Percentiles rank a stretch among this genome's conserved stretches.
Evolutionary conservation across 2,888 invertebrate genomes (phyloP).

Genomic region (Amorpha juglandis): DNA sequence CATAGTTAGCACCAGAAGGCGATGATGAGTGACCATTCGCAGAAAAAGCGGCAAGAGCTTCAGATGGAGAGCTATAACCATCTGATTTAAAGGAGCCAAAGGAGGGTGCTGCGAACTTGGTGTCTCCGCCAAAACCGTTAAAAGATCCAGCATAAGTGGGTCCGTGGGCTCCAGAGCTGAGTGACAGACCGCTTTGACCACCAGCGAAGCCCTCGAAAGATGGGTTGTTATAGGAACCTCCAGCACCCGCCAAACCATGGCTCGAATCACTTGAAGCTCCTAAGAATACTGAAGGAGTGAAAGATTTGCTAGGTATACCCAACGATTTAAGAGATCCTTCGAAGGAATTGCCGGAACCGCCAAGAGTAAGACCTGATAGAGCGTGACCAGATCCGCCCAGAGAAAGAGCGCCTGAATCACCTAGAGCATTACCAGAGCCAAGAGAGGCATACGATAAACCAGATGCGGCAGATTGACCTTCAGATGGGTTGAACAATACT

Average conservation of each 20-base stretch:
- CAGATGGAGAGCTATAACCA: slow-evolving; percentile 57
- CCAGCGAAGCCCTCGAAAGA: slow-evolving; percentile 55
- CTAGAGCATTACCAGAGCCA: slow-evolving; percentile 51
- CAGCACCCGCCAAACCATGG: slow-evolving; percentile 58
- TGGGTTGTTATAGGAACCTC: slow-evolving; percentile 59
- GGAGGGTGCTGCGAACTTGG: slow-evolving; percentile 61
- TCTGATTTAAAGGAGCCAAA: slow-evolving; percentile 64
- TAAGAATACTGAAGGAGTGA: slow-evolving; percentile 77
- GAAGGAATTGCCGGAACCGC: slow-evolving; percentile 44
- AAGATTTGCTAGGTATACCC: slow-evolving; percentile 62
- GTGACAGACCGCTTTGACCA: slow-evolving; percentile 48
- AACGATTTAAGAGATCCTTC: slow-evolving; percentile 32
- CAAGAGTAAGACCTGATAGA: slow-evolving; percentile 43
- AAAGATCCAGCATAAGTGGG: slow-evolving; percentile 60
- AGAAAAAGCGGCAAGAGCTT: slow-evolving; percentile 63
- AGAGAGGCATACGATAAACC: slow-evolving; percentile 53
- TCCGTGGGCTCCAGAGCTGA: slow-evolving; percentile 56
- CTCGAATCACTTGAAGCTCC: slow-evolving; percentile 69
- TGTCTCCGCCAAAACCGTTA: slow-evolving; percentile 57
- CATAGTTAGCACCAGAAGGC: slow-evolving; percentile 66
- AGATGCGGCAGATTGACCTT: slow-evolving; percentile 53
- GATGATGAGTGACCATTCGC: slow-evolving; percentile 63
- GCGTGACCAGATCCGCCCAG: slow-evolving; percentile 47
- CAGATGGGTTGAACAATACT: slow-evolving; percentile 69
- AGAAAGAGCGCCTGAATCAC: slow-evolving; percentile 40